phyloP scores from a whole-genome alignment of 2,113 vertebrate species.

The Narcine bancroftii region DNA sequence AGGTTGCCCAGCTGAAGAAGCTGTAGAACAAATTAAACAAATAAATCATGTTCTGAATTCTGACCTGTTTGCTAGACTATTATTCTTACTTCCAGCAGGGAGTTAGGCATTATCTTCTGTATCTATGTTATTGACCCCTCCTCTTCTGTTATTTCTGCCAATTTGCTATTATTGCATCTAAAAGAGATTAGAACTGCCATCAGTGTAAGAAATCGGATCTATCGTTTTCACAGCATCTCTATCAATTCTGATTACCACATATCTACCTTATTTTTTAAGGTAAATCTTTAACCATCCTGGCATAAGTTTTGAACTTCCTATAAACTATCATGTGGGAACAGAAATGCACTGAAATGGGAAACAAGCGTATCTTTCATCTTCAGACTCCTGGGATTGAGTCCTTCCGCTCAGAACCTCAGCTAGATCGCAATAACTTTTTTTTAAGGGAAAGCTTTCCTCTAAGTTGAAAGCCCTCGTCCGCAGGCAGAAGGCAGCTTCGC shows the following conservation, averaged over 20 bases:
- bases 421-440: too few species aligned
- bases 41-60: conserved; percentile 25
- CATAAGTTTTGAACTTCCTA: neutral
- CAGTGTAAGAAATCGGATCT: neutral
- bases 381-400: neutral
- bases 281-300: neutral
- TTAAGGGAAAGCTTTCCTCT: too few species aligned
- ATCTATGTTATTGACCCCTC: neutral
- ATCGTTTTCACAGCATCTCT: neutral
- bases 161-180: neutral
- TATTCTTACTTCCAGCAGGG: neutral
- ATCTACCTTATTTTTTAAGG: too few species aligned
- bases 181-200: neutral
- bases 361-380: neutral
- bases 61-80: neutral
- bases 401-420: neutral
- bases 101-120: neutral
- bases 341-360: neutral
- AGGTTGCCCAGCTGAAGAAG: conserved; percentile 15
- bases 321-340: neutral
- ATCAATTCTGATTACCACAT: neutral
- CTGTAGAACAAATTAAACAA: conserved; percentile 8
- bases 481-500: neutral
- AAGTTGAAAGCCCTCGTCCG: neutral
- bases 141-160: neutral